Conservation (phyloP, 2,888 invertebrate genomes). For the Sialis fuliginosa region DNA sequence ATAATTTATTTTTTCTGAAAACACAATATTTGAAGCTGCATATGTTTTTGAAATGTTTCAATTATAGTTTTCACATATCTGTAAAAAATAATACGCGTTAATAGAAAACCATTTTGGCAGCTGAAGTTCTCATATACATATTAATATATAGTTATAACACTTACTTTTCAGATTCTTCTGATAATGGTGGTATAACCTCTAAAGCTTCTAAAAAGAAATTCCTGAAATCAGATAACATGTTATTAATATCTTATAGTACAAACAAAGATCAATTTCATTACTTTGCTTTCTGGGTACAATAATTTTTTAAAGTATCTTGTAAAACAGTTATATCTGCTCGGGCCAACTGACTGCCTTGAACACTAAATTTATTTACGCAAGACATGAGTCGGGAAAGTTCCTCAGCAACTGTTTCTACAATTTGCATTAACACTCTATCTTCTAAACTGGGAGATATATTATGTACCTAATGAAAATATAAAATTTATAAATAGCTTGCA, state of each 20-base stretch:
- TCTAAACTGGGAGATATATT: slow-evolving; percentile 63
- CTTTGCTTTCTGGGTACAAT: slow-evolving; percentile 47
- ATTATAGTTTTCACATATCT: no score
- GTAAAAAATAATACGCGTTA: no score
- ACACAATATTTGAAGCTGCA: no score
- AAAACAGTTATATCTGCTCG: slow-evolving; percentile 56
- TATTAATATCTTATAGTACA: not conserved
- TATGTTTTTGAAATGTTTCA: no score
- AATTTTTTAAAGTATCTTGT: slow-evolving; percentile 42
- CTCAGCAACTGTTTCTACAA: slow-evolving; percentile 83
- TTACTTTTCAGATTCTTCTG: slow-evolving; percentile 39
- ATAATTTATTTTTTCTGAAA: no score
- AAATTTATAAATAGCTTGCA: no score
- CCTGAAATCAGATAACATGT: slow-evolving; percentile 21
- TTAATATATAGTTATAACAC: slow-evolving; percentile 10
- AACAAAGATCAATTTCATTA: slow-evolving; percentile 18
- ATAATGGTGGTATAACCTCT: slow-evolving; percentile 52
- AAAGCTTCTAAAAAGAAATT: slow-evolving; percentile 68
- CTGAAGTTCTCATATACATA: no score
- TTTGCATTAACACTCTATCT: slow-evolving; percentile 49
- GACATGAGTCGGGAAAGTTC: slow-evolving; percentile 78
- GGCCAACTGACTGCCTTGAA: slow-evolving; percentile 59
- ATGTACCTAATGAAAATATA: slow-evolving; percentile 39
- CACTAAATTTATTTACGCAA: slow-evolving; percentile 52
- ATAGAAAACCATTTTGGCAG: no score